Base-by-base conservation (phyloP, 1,140 invertebrate species). In the Dryas iulia region DNA sequence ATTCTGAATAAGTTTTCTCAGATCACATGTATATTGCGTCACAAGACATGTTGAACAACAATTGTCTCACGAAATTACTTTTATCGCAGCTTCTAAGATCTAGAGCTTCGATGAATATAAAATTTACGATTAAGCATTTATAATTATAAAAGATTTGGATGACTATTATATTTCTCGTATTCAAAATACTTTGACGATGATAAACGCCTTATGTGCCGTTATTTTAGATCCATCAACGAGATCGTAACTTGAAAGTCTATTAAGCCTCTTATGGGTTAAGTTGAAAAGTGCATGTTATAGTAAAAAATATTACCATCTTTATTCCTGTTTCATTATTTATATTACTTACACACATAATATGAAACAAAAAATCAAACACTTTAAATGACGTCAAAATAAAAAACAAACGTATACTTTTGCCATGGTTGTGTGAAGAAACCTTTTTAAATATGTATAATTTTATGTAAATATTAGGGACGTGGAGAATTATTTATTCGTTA, bases 21-120 rank as follows among this genome's bases (percentile, higher is more conserved):
- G 59, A 61, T 61, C 59, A 61, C 59, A 61, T 47, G 10, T 56
- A 47, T 47, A 47, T 47, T 47, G 39, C 39, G 39, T 18, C 14
- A 47, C 2, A 21, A 47, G 39, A 47, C 39, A 47, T 10, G 14
- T 47, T 47, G n/a, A 21, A 47, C 21, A 47, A 47, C 14, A 18
- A 21, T 21, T 47, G 39, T 47, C 39, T 47, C 14, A 39, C n/a
- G 6, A 39, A 10, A 47, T 18, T 2, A 47, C 0, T 21, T 18
- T 47, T 47, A 47, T 14, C 39, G 39, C 39, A 47, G 39, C 39
- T 47, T 18, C 39, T 10, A 47, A 21, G 21, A 47, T 31, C 30
- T 31, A 31, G 39, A 47, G n/a, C 26, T 28, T 28, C 26, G 39
- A 18, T 47, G 4, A 39, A 39, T 47, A n/a, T n/a, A n/a, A n/a